Percentiles rank a stretch among this genome's conserved stretches.
phyloP scores from a whole-genome alignment of 1,140 invertebrate species.

The Drosophila funebris region DNA sequence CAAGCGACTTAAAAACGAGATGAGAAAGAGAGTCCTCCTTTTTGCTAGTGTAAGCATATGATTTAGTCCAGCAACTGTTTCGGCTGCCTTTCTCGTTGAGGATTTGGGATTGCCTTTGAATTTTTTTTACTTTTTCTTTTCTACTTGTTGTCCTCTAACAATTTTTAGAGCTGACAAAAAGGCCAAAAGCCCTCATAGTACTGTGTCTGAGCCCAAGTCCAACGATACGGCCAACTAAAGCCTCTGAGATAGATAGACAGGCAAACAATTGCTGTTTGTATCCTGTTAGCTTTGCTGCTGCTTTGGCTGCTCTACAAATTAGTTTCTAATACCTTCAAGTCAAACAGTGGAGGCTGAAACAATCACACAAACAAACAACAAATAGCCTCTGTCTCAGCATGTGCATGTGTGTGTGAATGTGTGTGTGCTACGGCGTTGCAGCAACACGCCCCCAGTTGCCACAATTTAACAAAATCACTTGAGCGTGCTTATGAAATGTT shows the following conservation, averaged over 20 bases:
- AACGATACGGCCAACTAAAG: conserved; percentile 53
- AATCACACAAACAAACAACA: conserved; percentile 52
- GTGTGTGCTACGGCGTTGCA: conserved; percentile 15
- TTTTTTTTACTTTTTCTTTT: conserved; percentile 39
- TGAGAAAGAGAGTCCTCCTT: conserved; percentile 29
- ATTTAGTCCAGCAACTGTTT: conserved; percentile 44
- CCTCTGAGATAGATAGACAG: conserved; percentile 67
- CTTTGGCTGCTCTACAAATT: conserved; percentile 73
- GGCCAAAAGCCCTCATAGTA: conserved; percentile 39
- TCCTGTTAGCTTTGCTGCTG: conserved; percentile 66
- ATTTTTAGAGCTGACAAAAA: conserved; percentile 33
- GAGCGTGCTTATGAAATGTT: conserved; percentile 73
- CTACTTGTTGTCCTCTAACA: conserved; percentile 29
- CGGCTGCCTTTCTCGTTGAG: conserved; percentile 45
- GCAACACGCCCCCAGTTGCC: conserved; percentile 31
- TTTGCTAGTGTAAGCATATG: conserved; percentile 54
- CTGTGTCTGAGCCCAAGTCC: conserved; percentile 30
- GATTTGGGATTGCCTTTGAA: conserved; percentile 57
- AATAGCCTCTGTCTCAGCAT: conserved; percentile 8
- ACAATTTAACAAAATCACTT: conserved; percentile 71
- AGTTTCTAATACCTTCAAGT: conserved; percentile 82
- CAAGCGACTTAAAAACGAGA: conserved; percentile 76
- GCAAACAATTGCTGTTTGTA: conserved; percentile 79
- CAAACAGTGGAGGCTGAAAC: conserved; percentile 65
- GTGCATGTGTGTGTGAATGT: conserved; percentile 7